Evolutionary conservation across 2,888 invertebrate genomes (phyloP).

Genomic region (Hylaea fasciaria): DNA sequence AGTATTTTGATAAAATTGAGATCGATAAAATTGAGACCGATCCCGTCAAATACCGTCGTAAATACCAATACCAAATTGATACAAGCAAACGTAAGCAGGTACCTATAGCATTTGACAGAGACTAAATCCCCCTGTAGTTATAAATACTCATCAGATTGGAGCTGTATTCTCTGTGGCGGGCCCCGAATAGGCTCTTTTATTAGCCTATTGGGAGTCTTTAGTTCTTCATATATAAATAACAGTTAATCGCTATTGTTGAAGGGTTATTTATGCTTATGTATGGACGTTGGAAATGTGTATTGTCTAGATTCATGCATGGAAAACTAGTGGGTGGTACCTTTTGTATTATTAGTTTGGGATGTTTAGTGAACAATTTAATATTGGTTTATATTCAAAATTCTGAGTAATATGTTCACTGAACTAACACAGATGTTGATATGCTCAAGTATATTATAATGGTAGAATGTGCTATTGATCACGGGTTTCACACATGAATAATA

Average conservation of each 20-base stretch:
- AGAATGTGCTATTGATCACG: too few species aligned
- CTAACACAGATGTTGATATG: background rate
- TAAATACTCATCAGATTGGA: slow-evolving; percentile 31
- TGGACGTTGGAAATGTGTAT: slow-evolving; percentile 25
- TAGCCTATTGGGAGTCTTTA: slow-evolving; percentile 56
- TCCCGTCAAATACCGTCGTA: too few species aligned
- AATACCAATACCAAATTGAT: too few species aligned
- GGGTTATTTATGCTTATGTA: slow-evolving; percentile 31
- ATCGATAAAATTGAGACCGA: too few species aligned
- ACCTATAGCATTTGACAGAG: too few species aligned
- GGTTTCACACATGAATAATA: too few species aligned
- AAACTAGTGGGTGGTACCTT: background rate
- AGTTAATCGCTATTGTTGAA: slow-evolving; percentile 29
- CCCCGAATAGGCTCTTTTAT: slow-evolving; percentile 59
- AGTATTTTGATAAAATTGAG: too few species aligned
- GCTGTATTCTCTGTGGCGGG: slow-evolving; percentile 39
- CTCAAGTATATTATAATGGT: too few species aligned
- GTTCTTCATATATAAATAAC: slow-evolving; percentile 41
- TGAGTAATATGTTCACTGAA: background rate
- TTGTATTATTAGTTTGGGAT: background rate
- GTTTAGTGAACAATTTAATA: background rate
- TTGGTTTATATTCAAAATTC: background rate
- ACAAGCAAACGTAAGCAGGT: too few species aligned
- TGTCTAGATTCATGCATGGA: slow-evolving; percentile 22
- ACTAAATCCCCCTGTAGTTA: slow-evolving; percentile 12